phyloP scores from a whole-genome alignment of 2,113 vertebrate genomes.

The Tragelaphus buxtoni region DNA sequence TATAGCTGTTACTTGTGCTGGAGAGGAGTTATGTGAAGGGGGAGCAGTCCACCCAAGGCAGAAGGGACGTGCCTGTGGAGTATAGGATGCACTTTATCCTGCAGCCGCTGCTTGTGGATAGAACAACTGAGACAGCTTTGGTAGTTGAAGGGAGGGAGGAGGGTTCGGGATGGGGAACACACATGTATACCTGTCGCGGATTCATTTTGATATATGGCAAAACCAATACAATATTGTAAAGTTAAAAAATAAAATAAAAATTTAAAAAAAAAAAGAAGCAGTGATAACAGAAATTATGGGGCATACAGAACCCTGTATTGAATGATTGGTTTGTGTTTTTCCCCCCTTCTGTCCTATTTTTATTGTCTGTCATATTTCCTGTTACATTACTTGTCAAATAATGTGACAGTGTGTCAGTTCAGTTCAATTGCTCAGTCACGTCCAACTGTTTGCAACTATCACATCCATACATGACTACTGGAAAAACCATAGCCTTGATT shows the following conservation, averaged over 20 bases:
- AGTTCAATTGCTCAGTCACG: neutral
- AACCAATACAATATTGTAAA: too few species aligned
- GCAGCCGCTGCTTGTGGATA: neutral
- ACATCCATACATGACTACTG: neutral
- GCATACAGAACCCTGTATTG: neutral
- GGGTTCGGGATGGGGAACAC: too few species aligned
- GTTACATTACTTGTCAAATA: neutral
- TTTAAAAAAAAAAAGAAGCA: neutral
- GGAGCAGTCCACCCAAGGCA: neutral
- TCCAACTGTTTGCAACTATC: neutral
- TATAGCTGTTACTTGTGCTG: neutral
- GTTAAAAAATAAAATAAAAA: too few species aligned
- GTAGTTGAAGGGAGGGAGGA: neutral
- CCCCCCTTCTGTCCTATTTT: neutral
- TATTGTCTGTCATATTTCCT: neutral
- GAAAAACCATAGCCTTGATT: neutral
- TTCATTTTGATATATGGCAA: too few species aligned
- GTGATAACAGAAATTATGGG: neutral
- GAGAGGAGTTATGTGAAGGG: neutral
- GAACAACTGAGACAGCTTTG: neutral
- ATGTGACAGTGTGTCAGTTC: neutral
- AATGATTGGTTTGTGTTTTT: neutral
- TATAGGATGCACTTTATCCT: neutral
- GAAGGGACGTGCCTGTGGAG: neutral
- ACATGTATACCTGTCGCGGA: too few species aligned